Conservation (phyloP, 2,888 invertebrate genomes). For the Chesias legatella region DNA sequence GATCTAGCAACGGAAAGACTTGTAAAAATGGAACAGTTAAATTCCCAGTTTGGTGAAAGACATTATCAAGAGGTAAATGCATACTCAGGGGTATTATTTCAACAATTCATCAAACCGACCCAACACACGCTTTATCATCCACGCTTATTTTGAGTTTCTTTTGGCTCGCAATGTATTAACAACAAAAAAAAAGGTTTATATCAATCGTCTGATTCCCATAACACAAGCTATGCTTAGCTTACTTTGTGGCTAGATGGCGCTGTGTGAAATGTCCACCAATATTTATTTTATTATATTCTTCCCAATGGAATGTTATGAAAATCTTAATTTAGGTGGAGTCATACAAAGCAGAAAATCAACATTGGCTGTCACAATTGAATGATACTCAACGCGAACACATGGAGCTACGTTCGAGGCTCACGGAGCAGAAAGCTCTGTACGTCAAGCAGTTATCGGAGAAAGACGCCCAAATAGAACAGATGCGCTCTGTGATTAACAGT, state of each 20-base stretch:
- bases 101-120: not conserved
- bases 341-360: conserved; percentile 83
- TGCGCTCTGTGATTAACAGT: conserved; percentile 60
- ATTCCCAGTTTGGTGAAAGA: conserved; percentile 80
- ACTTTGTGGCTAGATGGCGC: too few species aligned
- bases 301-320: not conserved
- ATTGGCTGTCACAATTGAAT: conserved; percentile 80
- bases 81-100: too few species aligned
- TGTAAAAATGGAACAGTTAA: conserved; percentile 82
- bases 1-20: conserved; percentile 84
- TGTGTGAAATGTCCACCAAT: too few species aligned
- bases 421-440: conserved; percentile 62
- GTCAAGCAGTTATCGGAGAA: conserved; percentile 66
- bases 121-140: too few species aligned
- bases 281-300: too few species aligned
- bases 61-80: conserved; percentile 80
- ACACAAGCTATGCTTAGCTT: too few species aligned
- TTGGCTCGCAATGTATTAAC: too few species aligned
- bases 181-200: too few species aligned
- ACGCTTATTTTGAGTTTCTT: too few species aligned
- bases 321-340: conserved; percentile 67
- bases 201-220: too few species aligned
- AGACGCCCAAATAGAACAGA: conserved; percentile 67
- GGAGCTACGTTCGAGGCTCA: conserved; percentile 70
- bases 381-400: conserved; percentile 75